Conservation (phyloP, 2,113 vertebrate genomes). For the Ictalurus furcatus region DNA sequence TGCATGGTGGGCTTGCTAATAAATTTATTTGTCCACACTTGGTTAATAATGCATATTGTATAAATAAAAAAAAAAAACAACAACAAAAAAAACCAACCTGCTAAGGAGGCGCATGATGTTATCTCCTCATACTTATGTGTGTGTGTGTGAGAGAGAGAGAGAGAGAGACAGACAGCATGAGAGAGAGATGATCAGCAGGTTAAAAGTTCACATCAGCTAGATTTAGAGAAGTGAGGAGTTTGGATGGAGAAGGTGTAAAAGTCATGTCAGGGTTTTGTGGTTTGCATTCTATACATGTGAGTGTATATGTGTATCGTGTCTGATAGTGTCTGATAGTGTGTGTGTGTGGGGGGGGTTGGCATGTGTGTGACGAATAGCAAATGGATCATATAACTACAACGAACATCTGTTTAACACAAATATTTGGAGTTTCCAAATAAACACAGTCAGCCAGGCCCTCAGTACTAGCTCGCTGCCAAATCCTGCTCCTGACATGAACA, state of each 20-base stretch:
- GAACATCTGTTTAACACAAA: constrained; percentile 55
- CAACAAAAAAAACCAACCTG: background rate
- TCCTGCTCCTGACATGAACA: constrained; percentile 44
- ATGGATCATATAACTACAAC: constrained; percentile 50
- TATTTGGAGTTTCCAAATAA: constrained; percentile 64
- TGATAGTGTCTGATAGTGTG: background rate
- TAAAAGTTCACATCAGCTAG: constrained; percentile 38
- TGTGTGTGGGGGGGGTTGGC: constrained; percentile 7
- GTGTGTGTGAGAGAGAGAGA: background rate
- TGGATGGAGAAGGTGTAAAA: background rate
- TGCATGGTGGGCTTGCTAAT: background rate
- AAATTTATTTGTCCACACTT: background rate
- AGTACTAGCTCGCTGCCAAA: constrained; percentile 31
- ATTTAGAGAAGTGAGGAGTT: constrained; percentile 10
- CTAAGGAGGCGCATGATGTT: background rate
- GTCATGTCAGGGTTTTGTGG: constrained; percentile 23
- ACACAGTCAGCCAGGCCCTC: constrained; percentile 46
- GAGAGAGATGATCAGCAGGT: constrained; percentile 30
- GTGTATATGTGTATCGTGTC: background rate
- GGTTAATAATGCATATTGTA: background rate
- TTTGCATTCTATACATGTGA: background rate
- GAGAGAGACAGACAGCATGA: background rate
- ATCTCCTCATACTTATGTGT: background rate
- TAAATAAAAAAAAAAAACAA: no score
- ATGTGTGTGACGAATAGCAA: constrained; percentile 38